phyloP scores from a whole-genome alignment of 2,113 vertebrate genomes.

The Thalassarche chlororhynchos region DNA sequence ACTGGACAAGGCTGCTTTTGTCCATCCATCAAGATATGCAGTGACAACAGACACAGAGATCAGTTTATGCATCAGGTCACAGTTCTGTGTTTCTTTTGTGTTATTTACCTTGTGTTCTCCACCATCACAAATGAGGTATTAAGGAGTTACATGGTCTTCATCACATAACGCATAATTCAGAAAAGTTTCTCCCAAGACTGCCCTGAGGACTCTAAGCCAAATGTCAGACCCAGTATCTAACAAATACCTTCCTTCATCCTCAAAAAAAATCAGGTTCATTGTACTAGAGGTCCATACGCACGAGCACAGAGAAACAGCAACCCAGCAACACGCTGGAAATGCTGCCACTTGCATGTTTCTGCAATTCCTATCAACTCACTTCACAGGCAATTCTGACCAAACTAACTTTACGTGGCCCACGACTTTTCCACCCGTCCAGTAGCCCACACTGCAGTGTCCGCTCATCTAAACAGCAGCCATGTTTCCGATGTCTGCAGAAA shows the following conservation, averaged over 20 bases:
- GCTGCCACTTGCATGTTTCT: not conserved
- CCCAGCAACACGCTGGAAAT: fast-evolving
- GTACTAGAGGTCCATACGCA: not conserved
- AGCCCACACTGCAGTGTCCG: not conserved
- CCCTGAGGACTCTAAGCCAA: not conserved
- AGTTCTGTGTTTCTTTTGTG: conserved; percentile 31
- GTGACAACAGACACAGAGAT: not conserved
- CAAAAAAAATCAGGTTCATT: not conserved
- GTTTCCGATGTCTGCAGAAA: not conserved
- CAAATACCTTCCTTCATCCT: conserved; percentile 6
- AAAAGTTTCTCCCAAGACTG: not conserved
- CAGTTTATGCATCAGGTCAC: conserved; percentile 13
- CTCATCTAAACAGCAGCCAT: not conserved
- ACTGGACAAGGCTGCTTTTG: conserved; percentile 44
- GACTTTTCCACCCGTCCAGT: fast-evolving
- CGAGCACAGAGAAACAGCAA: not conserved
- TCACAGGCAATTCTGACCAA: not conserved
- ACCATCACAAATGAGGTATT: conserved; percentile 27
- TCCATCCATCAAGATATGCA: not conserved
- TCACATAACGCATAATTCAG: conserved; percentile 2
- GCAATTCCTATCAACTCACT: not conserved
- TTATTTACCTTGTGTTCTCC: not conserved
- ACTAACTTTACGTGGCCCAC: not conserved
- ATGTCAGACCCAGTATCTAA: not conserved
- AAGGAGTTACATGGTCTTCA: conserved; percentile 4